Conservation (phyloP, 1,140 invertebrate genomes). For the Panagrolaimus sp. region DNA sequence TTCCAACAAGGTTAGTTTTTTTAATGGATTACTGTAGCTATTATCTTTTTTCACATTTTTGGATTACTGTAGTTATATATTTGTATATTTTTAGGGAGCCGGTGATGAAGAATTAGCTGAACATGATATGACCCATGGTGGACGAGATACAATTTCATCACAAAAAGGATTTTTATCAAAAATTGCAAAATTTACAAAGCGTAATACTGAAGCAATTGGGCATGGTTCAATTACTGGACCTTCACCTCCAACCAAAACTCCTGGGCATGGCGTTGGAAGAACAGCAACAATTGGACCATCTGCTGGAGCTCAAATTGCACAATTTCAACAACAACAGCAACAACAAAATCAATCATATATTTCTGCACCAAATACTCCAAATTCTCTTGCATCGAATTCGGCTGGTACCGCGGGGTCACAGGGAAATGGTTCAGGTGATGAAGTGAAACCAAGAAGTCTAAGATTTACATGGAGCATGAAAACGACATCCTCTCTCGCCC, state of each 20-base stretch:
- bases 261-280: constrained; percentile 29
- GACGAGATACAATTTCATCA: constrained; percentile 18
- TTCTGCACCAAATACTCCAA: constrained; percentile 46
- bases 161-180: constrained; percentile 50
- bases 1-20: constrained; percentile 30
- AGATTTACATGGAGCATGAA: constrained; percentile 99
- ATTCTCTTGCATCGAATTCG: constrained; percentile 11
- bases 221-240: neutral
- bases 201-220: constrained; percentile 28
- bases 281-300: constrained; percentile 46
- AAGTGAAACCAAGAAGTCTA: constrained; percentile 82
- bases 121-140: constrained; percentile 42
- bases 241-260: neutral
- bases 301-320: constrained; percentile 33
- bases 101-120: constrained; percentile 26
- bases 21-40: too few species aligned
- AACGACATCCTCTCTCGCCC: constrained; percentile 94
- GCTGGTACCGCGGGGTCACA: constrained; percentile 2
- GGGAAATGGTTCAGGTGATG: constrained; percentile 73
- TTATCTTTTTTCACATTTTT: too few species aligned
- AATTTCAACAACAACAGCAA: constrained; percentile 38
- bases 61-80: too few species aligned
- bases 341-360: constrained; percentile 19
- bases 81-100: too few species aligned
- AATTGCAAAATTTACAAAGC: constrained; percentile 56